Percentiles rank a stretch among this genome's conserved stretches.
These are phyloP conservation scores for Petrophora chlorosata DNA, from an alignment of 2,888 invertebrate species.

Conservation along the genomic window DNA sequence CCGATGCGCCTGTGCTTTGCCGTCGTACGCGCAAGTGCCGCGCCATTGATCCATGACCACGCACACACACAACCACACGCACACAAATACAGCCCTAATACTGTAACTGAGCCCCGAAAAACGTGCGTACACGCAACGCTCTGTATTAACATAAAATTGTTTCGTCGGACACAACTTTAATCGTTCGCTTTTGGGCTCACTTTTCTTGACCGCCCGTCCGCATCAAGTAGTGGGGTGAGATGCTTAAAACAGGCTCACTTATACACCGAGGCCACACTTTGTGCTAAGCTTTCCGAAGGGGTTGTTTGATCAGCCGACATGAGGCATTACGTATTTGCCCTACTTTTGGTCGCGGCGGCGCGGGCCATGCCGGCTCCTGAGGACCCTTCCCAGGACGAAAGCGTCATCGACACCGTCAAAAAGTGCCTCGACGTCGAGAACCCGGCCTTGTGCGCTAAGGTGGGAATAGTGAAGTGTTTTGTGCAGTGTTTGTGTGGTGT, in stretches of 20 bases:
- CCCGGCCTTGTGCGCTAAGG: slow-evolving; percentile 89
- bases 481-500: slow-evolving; percentile 39
- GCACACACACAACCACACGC: slow-evolving; percentile 34
- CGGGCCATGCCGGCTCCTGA: slow-evolving; percentile 76
- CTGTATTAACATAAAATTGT: slow-evolving; percentile 71
- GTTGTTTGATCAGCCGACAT: slow-evolving; percentile 68
- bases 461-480: slow-evolving; percentile 59
- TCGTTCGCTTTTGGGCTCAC: slow-evolving; percentile 73
- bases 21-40: slow-evolving; percentile 41
- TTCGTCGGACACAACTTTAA: slow-evolving; percentile 69
- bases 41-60: slow-evolving; percentile 49
- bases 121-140: slow-evolving; percentile 62
- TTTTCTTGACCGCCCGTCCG: slow-evolving; percentile 64
- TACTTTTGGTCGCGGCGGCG: slow-evolving; percentile 79
- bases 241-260: slow-evolving; percentile 76
- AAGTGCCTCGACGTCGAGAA: slow-evolving; percentile 87
- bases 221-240: slow-evolving; percentile 72
- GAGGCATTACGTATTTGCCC: slow-evolving; percentile 73
- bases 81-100: slow-evolving; percentile 34
- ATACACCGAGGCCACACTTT: slow-evolving; percentile 73
- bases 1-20: not conserved
- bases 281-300: slow-evolving; percentile 74
- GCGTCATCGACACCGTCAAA: slow-evolving; percentile 86
- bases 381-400: slow-evolving; percentile 64
- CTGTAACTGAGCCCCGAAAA: slow-evolving; percentile 61